Percentiles rank a stretch among this genome's conserved stretches.
Evolutionary conservation across 2,113 vertebrate genomes (phyloP).

Genomic region (Opisthocomus hoazin): DNA sequence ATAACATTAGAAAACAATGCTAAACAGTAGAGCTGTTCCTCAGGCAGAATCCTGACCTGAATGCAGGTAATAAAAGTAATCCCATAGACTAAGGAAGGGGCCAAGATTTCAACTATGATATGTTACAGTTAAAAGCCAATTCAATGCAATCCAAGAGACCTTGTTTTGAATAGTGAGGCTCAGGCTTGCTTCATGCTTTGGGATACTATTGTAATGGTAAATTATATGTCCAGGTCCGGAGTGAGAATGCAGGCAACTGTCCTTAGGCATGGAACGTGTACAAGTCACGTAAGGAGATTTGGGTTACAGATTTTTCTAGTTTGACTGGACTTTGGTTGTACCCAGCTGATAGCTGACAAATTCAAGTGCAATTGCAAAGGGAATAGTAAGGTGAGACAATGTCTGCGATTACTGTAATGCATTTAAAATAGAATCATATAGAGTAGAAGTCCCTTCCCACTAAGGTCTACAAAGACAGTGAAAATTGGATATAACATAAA

Average conservation of each 20-base stretch:
- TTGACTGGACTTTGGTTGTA: not conserved
- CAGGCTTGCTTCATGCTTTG: not conserved
- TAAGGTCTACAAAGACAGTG: not conserved
- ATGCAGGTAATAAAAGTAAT: not conserved
- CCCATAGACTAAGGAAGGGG: not conserved
- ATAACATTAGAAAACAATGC: not conserved
- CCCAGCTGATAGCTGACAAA: not conserved
- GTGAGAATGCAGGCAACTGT: not conserved
- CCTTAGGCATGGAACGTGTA: not conserved
- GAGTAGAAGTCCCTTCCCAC: not conserved
- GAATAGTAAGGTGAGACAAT: not conserved
- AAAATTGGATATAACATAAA: not conserved
- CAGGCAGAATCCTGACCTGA: not conserved
- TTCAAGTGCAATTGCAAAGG: not conserved
- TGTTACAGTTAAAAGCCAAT: not conserved
- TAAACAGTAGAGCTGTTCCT: not conserved
- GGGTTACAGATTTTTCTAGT: not conserved
- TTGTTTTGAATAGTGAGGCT: not conserved
- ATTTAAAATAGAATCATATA: not conserved
- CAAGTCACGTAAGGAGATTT: not conserved
- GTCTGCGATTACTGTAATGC: not conserved
- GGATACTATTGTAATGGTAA: not conserved
- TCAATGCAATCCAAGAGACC: not conserved
- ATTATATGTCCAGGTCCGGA: not conserved
- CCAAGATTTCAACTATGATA: not conserved